Evolutionary conservation across 2,113 vertebrate genomes (phyloP).

Genomic region (Syngnathus floridae): DNA sequence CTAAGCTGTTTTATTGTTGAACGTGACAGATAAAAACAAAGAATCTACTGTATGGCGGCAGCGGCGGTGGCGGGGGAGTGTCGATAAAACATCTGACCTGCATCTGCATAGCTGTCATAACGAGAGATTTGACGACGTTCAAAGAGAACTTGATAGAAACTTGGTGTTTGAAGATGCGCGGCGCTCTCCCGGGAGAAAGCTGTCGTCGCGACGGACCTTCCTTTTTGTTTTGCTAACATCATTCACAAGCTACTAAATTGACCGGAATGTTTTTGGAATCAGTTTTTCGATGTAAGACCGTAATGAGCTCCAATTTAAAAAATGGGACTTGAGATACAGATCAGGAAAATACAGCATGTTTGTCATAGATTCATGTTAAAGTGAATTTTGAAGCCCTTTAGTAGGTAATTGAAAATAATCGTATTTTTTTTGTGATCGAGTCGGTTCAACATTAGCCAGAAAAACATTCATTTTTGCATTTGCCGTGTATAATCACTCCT

Average conservation of each 20-base stretch:
- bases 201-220: conserved; percentile 47
- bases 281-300: conserved; percentile 53
- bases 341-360: conserved; percentile 6
- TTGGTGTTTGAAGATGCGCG: conserved; percentile 57
- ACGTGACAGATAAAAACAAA: conserved; percentile 51
- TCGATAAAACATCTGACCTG: conserved; percentile 53
- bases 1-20: conserved; percentile 16
- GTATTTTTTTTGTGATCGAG: no score
- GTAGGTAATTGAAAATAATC: no score
- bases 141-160: conserved; percentile 60
- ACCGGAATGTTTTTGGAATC: conserved; percentile 59
- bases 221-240: conserved; percentile 32
- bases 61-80: conserved; percentile 10
- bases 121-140: conserved; percentile 60
- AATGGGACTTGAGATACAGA: conserved; percentile 22
- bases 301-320: conserved; percentile 65
- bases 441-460: no score
- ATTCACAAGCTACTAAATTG: conserved; percentile 53
- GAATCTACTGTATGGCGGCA: conserved; percentile 12
- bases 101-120: conserved; percentile 60
- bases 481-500: neutral
- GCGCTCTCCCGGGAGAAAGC: conserved; percentile 54
- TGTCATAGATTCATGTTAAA: neutral
- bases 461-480: neutral
- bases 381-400: neutral